Evolutionary conservation across 2,888 invertebrate species (phyloP), one percentile per base, ranked within the genome.

Genomic region (Argyresthia goedartella): DNA sequence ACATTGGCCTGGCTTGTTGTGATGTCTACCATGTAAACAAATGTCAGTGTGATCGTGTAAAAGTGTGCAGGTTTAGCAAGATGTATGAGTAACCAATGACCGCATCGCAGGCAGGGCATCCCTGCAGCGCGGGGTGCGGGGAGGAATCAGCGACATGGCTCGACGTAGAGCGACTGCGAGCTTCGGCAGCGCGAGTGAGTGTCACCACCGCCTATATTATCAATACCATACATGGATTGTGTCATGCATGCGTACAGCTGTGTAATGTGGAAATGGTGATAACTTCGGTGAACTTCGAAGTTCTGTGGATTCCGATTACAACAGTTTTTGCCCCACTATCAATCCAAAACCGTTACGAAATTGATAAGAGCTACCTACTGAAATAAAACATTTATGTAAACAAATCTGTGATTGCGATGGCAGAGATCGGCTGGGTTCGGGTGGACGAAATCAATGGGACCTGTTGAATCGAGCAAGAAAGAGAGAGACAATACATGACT

Each of bases 21-120:
- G 48, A 36, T 34, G 13, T 48, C 14, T 62, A 62, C 64, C 60
- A 69, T 71, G 71, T 70, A 72, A 73, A 71, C 67, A 69, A 65
- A 62, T 59, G 56, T 50, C 42, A 36, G 43, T 11, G 61, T 63
- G 62, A 60, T 61, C 57, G 66, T 69, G 67, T 65, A 66, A 64
- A 71, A 63, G 68, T 67, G 66, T 67, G 69, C 68, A 69, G 68
- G 69, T 71, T 76, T 75, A 66, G 71, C 75, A 75, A 75, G 67
- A 75, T 74, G 74, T 72, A 75, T 76, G 76, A 76, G 76, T 76
- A 76, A 77, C 76, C 71, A 75, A 75, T 76, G 76, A 76, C 73
- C 73, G 75, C 73, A 76, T 73, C 73, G 75, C 73, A 75, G 76
- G 75, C 73, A 75, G 76, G 76, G 75, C 65, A 74, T 74, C 74